Evolutionary conservation across 2,888 invertebrate species (phyloP).

Genomic region (Euplexia lucipara): DNA sequence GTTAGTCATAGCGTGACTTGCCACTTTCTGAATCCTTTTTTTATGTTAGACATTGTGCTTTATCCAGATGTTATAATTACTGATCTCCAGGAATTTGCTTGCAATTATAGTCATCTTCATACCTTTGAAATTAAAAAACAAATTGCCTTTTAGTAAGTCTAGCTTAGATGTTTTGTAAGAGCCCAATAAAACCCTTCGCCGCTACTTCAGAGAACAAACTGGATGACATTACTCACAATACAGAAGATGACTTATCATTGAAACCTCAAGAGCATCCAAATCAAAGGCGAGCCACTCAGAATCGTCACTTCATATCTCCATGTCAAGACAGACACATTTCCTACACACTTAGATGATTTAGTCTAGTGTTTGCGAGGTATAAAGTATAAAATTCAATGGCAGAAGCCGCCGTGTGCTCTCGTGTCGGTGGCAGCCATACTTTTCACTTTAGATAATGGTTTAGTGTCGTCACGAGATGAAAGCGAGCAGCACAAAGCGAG

Average conservation of each 20-base stretch:
- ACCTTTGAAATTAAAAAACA: not conserved
- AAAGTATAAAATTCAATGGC: conserved; percentile 64
- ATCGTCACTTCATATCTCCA: conserved; percentile 17
- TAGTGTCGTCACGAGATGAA: conserved; percentile 77
- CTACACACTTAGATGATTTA: conserved; percentile 21
- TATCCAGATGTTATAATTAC: not conserved
- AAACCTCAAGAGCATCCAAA: conserved; percentile 31
- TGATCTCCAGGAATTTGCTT: conserved; percentile 1
- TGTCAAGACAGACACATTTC: conserved; percentile 29
- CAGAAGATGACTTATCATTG: conserved; percentile 38
- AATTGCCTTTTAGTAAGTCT: conserved; percentile 9
- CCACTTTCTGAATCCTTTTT: too few species aligned
- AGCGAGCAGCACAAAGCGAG: conserved; percentile 85
- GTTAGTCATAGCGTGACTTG: too few species aligned
- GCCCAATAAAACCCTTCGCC: not conserved
- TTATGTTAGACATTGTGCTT: not conserved
- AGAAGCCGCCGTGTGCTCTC: conserved; percentile 55
- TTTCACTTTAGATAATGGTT: conserved; percentile 79
- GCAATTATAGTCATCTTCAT: not conserved
- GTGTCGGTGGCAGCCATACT: conserved; percentile 63
- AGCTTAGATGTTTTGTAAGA: conserved; percentile 13
- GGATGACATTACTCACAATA: conserved; percentile 30
- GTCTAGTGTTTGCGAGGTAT: conserved; percentile 47
- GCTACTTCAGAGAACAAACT: conserved; percentile 23
- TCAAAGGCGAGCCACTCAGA: conserved; percentile 58